Percentiles rank a stretch among this genome's conserved stretches.
Evolutionary conservation across 2,113 vertebrate species (phyloP).

Genomic region (Nyctereutes procyonoides): DNA sequence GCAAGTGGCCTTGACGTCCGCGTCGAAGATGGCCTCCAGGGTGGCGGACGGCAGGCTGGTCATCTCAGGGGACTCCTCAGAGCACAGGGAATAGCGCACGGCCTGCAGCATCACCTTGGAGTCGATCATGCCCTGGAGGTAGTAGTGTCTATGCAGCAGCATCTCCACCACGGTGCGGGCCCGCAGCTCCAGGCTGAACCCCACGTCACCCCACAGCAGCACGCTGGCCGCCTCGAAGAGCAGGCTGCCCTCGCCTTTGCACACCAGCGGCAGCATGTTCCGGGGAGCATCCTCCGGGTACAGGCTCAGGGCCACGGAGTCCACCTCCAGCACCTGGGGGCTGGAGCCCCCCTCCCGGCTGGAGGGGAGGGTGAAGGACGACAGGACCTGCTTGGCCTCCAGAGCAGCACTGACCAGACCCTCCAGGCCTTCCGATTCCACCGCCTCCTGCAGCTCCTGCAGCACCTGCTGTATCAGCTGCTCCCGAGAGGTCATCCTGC

Average conservation of each 20-base stretch:
- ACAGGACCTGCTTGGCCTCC: conserved; percentile 90
- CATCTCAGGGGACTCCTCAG: conserved; percentile 95
- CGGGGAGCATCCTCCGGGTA: conserved; percentile 94
- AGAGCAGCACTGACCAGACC: conserved; percentile 88
- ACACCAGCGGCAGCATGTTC: conserved; percentile 93
- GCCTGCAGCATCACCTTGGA: conserved; percentile 99
- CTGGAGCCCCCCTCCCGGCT: conserved; percentile 84
- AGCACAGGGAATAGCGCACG: conserved; percentile 95
- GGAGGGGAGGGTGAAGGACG: conserved; percentile 89
- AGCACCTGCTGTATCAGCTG: conserved; percentile 94
- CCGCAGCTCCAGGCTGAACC: conserved; percentile 95
- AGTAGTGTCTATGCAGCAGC: conserved; percentile 95
- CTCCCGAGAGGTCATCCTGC: conserved; percentile 93
- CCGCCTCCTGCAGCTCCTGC: conserved; percentile 94
- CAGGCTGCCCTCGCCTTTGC: conserved; percentile 93
- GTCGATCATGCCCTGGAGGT: conserved; percentile 96
- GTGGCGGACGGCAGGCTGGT: conserved; percentile 92
- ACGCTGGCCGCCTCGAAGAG: conserved; percentile 95
- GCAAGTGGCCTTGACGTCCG: conserved; percentile 96
- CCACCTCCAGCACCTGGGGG: conserved; percentile 91
- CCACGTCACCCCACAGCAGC: conserved; percentile 91
- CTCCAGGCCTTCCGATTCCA: conserved; percentile 91
- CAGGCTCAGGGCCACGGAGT: conserved; percentile 90
- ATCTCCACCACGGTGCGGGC: conserved; percentile 97
- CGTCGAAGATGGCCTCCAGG: conserved; percentile 96